Base-by-base conservation (phyloP, 2,797 vertebrate genomes). In the Clarias platycephalus region DNA sequence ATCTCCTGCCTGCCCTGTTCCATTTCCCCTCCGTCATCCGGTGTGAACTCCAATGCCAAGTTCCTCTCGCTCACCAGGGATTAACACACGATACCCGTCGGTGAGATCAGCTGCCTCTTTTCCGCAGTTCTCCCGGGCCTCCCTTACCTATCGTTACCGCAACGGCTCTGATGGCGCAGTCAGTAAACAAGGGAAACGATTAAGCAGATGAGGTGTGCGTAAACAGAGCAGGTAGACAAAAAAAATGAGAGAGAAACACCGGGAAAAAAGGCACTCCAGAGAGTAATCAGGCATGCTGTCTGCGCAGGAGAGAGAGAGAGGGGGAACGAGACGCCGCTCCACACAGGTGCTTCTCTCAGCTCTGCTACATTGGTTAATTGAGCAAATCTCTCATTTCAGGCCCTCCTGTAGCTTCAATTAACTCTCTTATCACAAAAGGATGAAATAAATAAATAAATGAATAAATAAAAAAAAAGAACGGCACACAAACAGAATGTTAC, bases 311-410 rank as follows among this genome's bases (percentile, higher is more conserved):
- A 55, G 66, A 80, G 55, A 57, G 40, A 66, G 62, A 77, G 49
- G 60, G 76, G 20, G 57, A 72, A 49, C 37, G 76, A 79, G n/a
- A 8, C 66, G 74, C 44, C 10, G 72, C 68, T 82, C 78, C 34
- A 91, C 94, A 93, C 95, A 95, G 94, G 95, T 95, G 95, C 92
- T 87, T 92, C 91, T 82, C 91, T 95, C 93, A 94, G 92, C 93
- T 94, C 93, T 78, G 90, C 91, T 86, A 67, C 88, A 93, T 93
- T 91, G 94, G 87, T 93, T 95, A 95, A 95, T 94, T 94, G 94
- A 96, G 94, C 94, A 92, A 90, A 94, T 91, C 94, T 92, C 91
- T 92, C 90, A 94, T 95, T 94, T 93, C 91, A 91, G 92, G 90
- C 87, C 91, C 93, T 94, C 92, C 93, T 93, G 92, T 93, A 92